Base-by-base conservation (phyloP, 2,888 invertebrate species). In the Liodrosophila aerea region DNA sequence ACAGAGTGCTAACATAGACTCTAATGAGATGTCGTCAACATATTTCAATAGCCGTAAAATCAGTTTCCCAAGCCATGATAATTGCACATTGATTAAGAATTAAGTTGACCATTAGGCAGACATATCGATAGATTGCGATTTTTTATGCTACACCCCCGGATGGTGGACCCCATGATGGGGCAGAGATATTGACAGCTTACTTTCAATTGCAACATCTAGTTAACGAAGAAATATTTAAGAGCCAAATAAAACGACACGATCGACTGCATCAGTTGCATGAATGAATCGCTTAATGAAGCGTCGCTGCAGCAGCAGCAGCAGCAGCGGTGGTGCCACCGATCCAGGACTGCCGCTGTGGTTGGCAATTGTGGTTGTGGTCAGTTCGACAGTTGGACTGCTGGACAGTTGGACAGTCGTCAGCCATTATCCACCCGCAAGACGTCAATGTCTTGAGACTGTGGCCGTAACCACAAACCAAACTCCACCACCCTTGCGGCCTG, bases 131-230 rank as follows among this genome's bases (percentile, higher is more conserved):
- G 2, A 4, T 22, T 5, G 30, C 8, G 3, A 30, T 30, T 5
- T 30, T 30, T 30, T 9, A 30, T n/a, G 30, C 5, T 22, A 22
- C 22, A 22, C 22, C 22, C 22, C 22, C 22, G 22, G 22, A 4
- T 22, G 22, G 22, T 22, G 22, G 3, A 22, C 22, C 22, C 22
- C 22, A 22, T 22, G 22, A 22, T 22, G 22, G 3, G 22, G 22
- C 22, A 33, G 12, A 9, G 8, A n/a, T 67, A 71, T 71, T 81
- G 85, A 81, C 84, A 85, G 84, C 84, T 83, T 64, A 81, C 81
- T 83, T 85, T 81, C 85, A 85, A 83, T 85, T 85, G 85, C 81
- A 75, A 76, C 81, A 85, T 83, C 81, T 85, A 81, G 81, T 81
- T 81, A 81, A 77, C 58, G 84, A 69, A 80, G 34, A 67, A 69